phyloP scores from a whole-genome alignment of 2,888 invertebrate genomes.

The Drosophila subsilvestris region DNA sequence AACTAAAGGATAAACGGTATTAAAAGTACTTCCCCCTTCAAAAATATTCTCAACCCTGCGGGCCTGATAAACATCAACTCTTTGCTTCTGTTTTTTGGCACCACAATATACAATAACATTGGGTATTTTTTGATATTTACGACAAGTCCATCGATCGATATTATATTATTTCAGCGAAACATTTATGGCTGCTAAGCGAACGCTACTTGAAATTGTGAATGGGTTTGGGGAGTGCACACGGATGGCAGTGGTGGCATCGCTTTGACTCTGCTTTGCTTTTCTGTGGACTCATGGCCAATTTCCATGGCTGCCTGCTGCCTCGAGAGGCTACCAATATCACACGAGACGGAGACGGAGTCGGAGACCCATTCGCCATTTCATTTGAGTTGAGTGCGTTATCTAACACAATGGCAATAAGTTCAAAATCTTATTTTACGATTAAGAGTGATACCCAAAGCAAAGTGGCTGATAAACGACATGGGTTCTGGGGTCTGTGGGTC shows the following conservation, averaged over 20 bases:
- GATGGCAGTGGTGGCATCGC: slow-evolving; percentile 8
- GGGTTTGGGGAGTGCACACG: slow-evolving; percentile 10
- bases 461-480: slow-evolving; percentile 53
- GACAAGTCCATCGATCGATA: slow-evolving; percentile 73
- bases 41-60: slow-evolving; percentile 28
- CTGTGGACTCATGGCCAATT: background rate
- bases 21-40: slow-evolving; percentile 4
- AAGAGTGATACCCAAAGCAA: slow-evolving; percentile 71
- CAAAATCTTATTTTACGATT: slow-evolving; percentile 81
- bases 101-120: slow-evolving; percentile 48
- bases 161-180: slow-evolving; percentile 67
- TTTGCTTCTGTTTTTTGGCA: slow-evolving; percentile 27
- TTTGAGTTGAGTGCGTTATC: slow-evolving; percentile 64
- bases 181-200: slow-evolving; percentile 67
- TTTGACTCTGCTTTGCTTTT: slow-evolving; percentile 10
- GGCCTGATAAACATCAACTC: slow-evolving; percentile 13
- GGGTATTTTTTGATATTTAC: slow-evolving; percentile 70
- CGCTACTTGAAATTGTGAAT: slow-evolving; percentile 57
- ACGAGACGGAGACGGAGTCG: slow-evolving; percentile 15
- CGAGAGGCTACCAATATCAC: slow-evolving; percentile 46
- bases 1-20: slow-evolving; percentile 1
- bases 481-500: slow-evolving; percentile 58
- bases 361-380: slow-evolving; percentile 11
- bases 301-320: slow-evolving; percentile 7
- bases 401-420: slow-evolving; percentile 64